A percentile compares a stretch with the other conserved stretches of the same genome.
phyloP scores from a whole-genome alignment of 2,113 vertebrate species.

The Nicator chloris region DNA sequence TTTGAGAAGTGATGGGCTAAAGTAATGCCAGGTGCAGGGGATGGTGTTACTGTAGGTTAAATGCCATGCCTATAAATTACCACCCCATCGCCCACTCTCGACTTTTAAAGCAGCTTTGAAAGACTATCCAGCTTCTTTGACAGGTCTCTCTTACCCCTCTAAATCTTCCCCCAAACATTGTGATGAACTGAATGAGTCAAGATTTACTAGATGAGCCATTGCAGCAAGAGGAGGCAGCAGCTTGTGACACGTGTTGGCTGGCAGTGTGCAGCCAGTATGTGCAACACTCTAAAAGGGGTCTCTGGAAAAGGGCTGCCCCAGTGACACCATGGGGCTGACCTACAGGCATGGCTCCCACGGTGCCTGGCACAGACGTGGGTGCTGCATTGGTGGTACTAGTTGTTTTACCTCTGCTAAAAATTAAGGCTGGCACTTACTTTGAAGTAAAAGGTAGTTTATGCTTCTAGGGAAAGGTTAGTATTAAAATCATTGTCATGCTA shows the following conservation, averaged over 20 bases:
- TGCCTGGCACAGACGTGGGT: neutral
- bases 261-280: neutral
- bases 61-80: slow-evolving; percentile 58
- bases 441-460: slow-evolving; percentile 29
- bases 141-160: slow-evolving; percentile 33
- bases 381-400: neutral
- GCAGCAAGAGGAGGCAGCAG: neutral
- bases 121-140: slow-evolving; percentile 34
- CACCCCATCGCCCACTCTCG: neutral
- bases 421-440: neutral
- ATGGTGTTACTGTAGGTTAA: slow-evolving; percentile 52
- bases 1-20: slow-evolving; percentile 58
- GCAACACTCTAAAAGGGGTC: neutral
- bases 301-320: neutral
- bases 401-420: neutral
- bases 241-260: neutral
- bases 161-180: slow-evolving; percentile 39
- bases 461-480: slow-evolving; percentile 42
- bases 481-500: slow-evolving; percentile 16
- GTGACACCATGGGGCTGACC: neutral
- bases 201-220: slow-evolving; percentile 1
- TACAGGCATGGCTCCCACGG: neutral
- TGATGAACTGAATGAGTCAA: slow-evolving; percentile 11
- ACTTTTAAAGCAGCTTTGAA: slow-evolving; percentile 39
- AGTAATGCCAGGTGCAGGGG: slow-evolving; percentile 46